Conservation (phyloP, 2,888 invertebrate species). For the Stenodema calcarata region DNA sequence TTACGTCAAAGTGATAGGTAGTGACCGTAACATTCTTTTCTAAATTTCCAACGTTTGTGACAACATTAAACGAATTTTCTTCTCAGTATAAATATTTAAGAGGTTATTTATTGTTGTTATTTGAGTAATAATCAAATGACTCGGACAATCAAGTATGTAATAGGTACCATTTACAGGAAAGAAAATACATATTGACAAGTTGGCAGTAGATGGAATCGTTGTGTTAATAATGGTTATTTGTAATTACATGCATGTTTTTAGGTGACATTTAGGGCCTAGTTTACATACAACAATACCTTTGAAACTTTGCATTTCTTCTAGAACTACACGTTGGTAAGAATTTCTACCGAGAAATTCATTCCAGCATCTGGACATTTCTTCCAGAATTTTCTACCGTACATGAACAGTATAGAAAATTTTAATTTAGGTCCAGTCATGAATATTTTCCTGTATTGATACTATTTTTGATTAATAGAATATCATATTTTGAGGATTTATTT, state of each 20-base stretch:
- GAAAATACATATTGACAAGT: neutral
- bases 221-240: neutral
- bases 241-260: neutral
- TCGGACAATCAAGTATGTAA: neutral
- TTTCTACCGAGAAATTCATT: too few species aligned
- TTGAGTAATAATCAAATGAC: neutral
- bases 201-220: neutral
- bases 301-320: neutral
- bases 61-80: too few species aligned
- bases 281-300: neutral
- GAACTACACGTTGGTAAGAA: too few species aligned
- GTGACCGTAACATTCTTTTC: neutral
- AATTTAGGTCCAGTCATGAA: neutral
- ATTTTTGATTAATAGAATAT: neutral
- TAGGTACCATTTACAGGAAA: neutral
- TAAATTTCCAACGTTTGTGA: neutral
- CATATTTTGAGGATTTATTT: neutral
- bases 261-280: slow-evolving; percentile 3
- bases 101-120: too few species aligned
- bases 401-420: neutral
- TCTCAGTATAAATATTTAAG: too few species aligned
- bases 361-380: too few species aligned
- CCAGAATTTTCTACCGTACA: neutral
- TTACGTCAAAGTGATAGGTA: neutral
- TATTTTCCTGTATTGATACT: neutral